Evolutionary conservation across 2,113 vertebrate species (phyloP).

Genomic region (Meleagris gallopavo): DNA sequence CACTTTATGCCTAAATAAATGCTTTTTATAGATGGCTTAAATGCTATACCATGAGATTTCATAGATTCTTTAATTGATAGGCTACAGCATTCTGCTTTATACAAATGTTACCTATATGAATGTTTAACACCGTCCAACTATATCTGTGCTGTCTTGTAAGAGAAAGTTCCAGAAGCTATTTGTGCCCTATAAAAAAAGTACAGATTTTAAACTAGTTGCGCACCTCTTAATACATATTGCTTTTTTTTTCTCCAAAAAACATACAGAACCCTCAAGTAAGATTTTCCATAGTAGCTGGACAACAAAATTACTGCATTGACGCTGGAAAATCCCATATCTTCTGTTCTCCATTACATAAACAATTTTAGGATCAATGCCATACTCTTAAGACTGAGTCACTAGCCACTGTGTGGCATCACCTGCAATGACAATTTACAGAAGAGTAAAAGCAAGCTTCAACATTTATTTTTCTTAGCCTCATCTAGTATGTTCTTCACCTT

Average conservation of each 20-base stretch:
- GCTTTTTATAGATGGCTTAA: background rate
- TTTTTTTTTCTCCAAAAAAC: background rate
- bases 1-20: background rate
- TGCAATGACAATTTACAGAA: background rate
- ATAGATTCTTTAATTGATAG: background rate
- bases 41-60: background rate
- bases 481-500: background rate
- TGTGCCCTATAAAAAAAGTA: background rate
- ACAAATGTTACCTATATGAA: background rate
- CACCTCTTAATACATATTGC: background rate
- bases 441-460: background rate
- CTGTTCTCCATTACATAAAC: background rate
- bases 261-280: background rate
- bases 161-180: background rate
- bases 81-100: background rate
- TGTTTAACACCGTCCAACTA: background rate
- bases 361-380: background rate
- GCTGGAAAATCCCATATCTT: background rate
- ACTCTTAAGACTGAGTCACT: background rate
- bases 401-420: background rate
- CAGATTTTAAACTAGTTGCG: background rate
- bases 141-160: background rate
- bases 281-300: background rate
- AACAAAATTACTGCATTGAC: background rate
- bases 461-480: background rate